These are phyloP conservation scores for Macaria liturata DNA, from an alignment of 2,888 invertebrate genomes.

Conservation along the genomic window DNA sequence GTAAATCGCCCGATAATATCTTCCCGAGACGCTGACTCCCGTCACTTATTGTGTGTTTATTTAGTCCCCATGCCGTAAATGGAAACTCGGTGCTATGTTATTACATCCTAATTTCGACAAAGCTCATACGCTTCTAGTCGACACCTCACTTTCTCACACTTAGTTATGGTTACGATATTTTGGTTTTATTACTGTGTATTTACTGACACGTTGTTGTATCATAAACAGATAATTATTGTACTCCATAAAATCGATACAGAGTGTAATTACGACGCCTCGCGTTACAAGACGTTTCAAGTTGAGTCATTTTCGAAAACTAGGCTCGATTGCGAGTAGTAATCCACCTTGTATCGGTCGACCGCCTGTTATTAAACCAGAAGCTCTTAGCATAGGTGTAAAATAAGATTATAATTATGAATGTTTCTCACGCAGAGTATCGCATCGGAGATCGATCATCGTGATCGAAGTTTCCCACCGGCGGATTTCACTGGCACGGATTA, in stretches of 20 bases:
- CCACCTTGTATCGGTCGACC: slow-evolving; percentile 18
- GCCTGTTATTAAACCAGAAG: slow-evolving; percentile 28
- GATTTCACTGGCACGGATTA: slow-evolving; percentile 60
- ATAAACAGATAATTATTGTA: slow-evolving; percentile 38
- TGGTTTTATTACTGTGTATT: slow-evolving; percentile 53
- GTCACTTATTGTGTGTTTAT: slow-evolving; percentile 73
- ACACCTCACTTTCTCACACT: slow-evolving; percentile 59
- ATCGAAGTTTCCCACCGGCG: slow-evolving; percentile 57
- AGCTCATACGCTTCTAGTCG: slow-evolving; percentile 60
- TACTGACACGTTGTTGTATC: slow-evolving; percentile 41
- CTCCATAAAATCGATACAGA: slow-evolving; percentile 40
- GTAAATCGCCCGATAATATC: slow-evolving; percentile 78
- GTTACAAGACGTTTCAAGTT: slow-evolving; percentile 27
- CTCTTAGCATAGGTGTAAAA: slow-evolving; percentile 38
- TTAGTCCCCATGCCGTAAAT: slow-evolving; percentile 60
- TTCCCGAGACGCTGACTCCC: slow-evolving; percentile 64
- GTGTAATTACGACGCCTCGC: slow-evolving; percentile 32
- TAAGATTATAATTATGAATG: slow-evolving; percentile 26
- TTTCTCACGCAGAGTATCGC: slow-evolving; percentile 43
- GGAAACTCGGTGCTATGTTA: slow-evolving; percentile 64
- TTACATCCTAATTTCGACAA: slow-evolving; percentile 63
- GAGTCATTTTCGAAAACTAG: slow-evolving; percentile 23
- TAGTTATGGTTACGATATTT: slow-evolving; percentile 55
- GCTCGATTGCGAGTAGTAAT: slow-evolving; percentile 16
- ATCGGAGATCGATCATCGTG: slow-evolving; percentile 46